Conservation (phyloP, 2,797 vertebrate species). For the Alcedo atthis region DNA sequence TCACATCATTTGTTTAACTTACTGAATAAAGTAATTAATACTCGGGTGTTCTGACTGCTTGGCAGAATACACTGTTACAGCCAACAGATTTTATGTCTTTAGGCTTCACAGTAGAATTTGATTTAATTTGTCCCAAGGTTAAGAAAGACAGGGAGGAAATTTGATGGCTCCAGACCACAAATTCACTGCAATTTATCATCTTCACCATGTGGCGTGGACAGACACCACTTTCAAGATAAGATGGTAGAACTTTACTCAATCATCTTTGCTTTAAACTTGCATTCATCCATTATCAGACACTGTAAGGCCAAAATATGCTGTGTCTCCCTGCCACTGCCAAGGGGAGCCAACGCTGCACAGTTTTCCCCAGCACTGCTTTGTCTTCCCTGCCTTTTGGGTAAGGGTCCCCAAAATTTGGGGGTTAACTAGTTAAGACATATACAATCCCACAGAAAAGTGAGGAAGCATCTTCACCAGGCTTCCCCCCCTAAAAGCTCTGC, state of each 20-base stretch:
- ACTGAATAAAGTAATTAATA: slow-evolving; percentile 80
- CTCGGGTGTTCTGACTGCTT: slow-evolving; percentile 68
- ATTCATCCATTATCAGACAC: not conserved
- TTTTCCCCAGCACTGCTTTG: not conserved
- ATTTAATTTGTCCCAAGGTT: slow-evolving; percentile 83
- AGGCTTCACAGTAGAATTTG: slow-evolving; percentile 68
- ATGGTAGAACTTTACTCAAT: slow-evolving; percentile 2
- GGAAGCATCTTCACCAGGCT: not conserved
- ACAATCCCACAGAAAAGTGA: not conserved
- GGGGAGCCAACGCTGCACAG: not conserved
- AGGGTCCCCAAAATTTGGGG: not conserved
- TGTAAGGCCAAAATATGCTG: not conserved
- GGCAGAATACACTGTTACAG: slow-evolving; percentile 74
- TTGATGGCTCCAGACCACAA: slow-evolving; percentile 58
- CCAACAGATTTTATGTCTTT: slow-evolving; percentile 77
- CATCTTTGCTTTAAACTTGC: slow-evolving; percentile 22
- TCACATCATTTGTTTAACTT: slow-evolving; percentile 80
- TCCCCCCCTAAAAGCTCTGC: not conserved
- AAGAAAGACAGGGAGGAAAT: slow-evolving; percentile 62
- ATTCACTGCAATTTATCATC: slow-evolving; percentile 48
- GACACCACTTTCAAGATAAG: not conserved
- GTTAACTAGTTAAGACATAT: not conserved
- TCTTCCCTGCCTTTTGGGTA: not conserved
- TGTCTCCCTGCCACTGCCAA: not conserved
- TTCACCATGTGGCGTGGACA: not conserved